These are phyloP conservation scores for Xenopus petersii DNA, from an alignment of 2,797 vertebrate species.

Conservation along the genomic window DNA sequence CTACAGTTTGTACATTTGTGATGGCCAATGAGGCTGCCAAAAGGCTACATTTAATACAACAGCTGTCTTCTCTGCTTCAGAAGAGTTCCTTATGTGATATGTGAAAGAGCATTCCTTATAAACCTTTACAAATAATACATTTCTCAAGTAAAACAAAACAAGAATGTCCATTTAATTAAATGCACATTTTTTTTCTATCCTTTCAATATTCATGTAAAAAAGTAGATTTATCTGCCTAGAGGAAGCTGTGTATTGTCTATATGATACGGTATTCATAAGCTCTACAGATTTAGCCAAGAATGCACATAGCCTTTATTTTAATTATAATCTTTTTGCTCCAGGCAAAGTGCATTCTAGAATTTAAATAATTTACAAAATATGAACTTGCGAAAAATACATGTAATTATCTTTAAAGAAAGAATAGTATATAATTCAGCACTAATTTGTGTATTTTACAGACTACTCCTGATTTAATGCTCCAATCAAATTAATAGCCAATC, in stretches of 20 bases:
- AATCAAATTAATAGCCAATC: conserved; percentile 50
- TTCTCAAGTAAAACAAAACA: too few species aligned
- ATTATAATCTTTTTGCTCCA: conserved; percentile 46
- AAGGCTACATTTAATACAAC: too few species aligned
- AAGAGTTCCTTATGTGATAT: too few species aligned
- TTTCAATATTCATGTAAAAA: not conserved
- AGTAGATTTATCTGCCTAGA: not conserved
- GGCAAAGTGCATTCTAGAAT: conserved; percentile 46
- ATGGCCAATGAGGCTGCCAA: too few species aligned
- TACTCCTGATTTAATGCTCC: conserved; percentile 49
- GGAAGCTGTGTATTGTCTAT: conserved; percentile 27
- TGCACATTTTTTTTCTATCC: too few species aligned
- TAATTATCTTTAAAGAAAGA: conserved; percentile 48
- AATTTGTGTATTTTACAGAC: conserved; percentile 50
- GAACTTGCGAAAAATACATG: conserved; percentile 48
- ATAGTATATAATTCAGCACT: conserved; percentile 46
- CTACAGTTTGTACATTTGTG: too few species aligned
- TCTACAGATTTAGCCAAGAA: conserved; percentile 24
- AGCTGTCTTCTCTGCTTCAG: too few species aligned
- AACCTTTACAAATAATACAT: too few species aligned
- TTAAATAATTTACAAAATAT: conserved; percentile 51
- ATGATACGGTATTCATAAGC: conserved; percentile 34
- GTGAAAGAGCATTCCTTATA: too few species aligned
- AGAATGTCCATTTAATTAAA: too few species aligned
- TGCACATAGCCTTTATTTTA: conserved; percentile 39